Evolutionary conservation across 2,888 invertebrate genomes (phyloP).

Genomic region (Cheilosia vulpina): DNA sequence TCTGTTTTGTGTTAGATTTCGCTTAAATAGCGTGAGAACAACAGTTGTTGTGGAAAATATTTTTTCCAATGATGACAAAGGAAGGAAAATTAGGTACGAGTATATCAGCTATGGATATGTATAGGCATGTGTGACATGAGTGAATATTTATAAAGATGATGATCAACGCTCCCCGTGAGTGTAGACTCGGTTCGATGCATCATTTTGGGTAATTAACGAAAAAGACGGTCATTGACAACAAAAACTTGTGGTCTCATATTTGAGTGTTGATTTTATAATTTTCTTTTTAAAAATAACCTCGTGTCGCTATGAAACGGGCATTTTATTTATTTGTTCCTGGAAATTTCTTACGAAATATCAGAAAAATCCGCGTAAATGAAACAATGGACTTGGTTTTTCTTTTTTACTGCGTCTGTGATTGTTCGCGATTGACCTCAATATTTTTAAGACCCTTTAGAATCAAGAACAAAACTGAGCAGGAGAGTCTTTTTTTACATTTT

Average conservation of each 20-base stretch:
- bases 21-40: neutral
- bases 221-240: neutral
- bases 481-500: too few species aligned
- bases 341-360: too few species aligned
- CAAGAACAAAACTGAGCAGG: too few species aligned
- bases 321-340: neutral
- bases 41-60: conserved; percentile 8
- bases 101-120: neutral
- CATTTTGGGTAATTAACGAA: neutral
- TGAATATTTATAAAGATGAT: conserved; percentile 13
- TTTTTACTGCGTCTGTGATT: too few species aligned
- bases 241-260: neutral
- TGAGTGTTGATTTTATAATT: neutral
- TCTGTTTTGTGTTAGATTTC: neutral
- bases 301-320: neutral
- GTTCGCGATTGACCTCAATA: too few species aligned
- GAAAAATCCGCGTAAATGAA: too few species aligned
- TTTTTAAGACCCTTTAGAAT: too few species aligned
- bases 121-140: neutral
- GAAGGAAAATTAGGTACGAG: conserved; percentile 17
- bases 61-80: conserved; percentile 52
- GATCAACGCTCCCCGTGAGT: neutral
- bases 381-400: too few species aligned
- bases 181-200: neutral
- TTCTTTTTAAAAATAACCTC: neutral